Percentiles rank a stretch among this genome's conserved stretches.
These are phyloP conservation scores for Oscheius myriophilus DNA, from an alignment of 2,888 invertebrate genomes.

Conservation along the genomic window DNA sequence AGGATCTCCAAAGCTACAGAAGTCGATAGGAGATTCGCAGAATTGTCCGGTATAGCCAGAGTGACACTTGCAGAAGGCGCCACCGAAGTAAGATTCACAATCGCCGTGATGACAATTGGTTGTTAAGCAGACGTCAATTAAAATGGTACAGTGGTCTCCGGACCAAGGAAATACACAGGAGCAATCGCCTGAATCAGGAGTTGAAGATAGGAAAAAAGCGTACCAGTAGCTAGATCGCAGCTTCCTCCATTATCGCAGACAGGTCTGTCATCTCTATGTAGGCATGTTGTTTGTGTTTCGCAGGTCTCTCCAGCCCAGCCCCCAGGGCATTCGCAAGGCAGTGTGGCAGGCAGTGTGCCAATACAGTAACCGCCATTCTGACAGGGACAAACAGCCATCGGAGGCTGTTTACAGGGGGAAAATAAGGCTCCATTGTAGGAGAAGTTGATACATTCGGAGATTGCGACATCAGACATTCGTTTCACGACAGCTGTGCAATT, in stretches of 20 bases:
- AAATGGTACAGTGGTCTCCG: background rate
- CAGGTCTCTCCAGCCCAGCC: conserved; percentile 16
- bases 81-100: background rate
- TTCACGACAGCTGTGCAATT: no score
- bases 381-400: background rate
- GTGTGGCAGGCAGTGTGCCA: background rate
- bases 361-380: conserved; percentile 7
- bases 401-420: no score
- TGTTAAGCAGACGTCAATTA: background rate
- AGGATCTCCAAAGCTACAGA: conserved; percentile 4
- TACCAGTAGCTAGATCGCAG: background rate
- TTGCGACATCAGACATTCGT: no score
- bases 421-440: no score
- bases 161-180: conserved; percentile 9
- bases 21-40: background rate
- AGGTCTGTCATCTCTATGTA: background rate
- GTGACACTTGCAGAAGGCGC: conserved; percentile 4
- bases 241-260: conserved; percentile 7
- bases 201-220: background rate
- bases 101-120: background rate
- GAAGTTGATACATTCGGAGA: no score
- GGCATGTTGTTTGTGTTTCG: background rate
- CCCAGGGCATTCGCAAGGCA: conserved; percentile 2
- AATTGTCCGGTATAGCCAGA: conserved; percentile 11
- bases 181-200: background rate